Evolutionary conservation across 1,140 invertebrate species (phyloP).

Genomic region (Aphidius ervi): DNA sequence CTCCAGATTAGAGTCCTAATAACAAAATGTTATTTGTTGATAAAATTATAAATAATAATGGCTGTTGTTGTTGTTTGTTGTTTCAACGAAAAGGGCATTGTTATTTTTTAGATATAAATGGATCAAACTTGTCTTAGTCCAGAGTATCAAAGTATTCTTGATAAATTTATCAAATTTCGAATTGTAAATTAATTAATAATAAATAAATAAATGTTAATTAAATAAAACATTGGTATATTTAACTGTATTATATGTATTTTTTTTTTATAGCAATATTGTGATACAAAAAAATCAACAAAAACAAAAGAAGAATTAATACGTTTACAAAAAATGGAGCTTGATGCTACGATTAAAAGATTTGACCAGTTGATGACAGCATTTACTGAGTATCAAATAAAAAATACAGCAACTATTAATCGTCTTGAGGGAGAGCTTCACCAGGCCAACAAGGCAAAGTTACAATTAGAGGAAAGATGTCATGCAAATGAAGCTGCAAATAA

Average conservation of each 20-base stretch:
- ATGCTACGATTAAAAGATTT: not conserved
- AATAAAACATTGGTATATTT: not conserved
- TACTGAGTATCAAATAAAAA: constrained; percentile 13
- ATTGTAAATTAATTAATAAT: constrained; percentile 5
- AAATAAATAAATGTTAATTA: not conserved
- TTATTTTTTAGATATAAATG: not conserved
- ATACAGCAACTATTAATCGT: not conserved
- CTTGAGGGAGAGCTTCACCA: not conserved
- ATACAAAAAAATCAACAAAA: constrained; percentile 14
- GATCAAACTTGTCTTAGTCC: not conserved
- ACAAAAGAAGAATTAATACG: constrained; percentile 17
- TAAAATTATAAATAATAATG: not conserved
- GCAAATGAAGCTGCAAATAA: not conserved
- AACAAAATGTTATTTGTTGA: not conserved
- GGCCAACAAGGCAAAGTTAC: not conserved
- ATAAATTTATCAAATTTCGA: constrained; percentile 14
- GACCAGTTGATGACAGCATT: not conserved
- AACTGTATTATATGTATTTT: not conserved
- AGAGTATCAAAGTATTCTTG: constrained; percentile 14
- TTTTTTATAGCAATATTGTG: constrained; percentile 21
- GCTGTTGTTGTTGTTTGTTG: not conserved
- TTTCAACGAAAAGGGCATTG: not conserved
- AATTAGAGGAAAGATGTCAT: not conserved
- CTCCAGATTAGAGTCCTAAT: not conserved
- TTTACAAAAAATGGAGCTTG: constrained; percentile 14